These are phyloP conservation scores for Parnassius smintheus DNA, from an alignment of 2,888 invertebrate genomes.

Conservation along the genomic window DNA sequence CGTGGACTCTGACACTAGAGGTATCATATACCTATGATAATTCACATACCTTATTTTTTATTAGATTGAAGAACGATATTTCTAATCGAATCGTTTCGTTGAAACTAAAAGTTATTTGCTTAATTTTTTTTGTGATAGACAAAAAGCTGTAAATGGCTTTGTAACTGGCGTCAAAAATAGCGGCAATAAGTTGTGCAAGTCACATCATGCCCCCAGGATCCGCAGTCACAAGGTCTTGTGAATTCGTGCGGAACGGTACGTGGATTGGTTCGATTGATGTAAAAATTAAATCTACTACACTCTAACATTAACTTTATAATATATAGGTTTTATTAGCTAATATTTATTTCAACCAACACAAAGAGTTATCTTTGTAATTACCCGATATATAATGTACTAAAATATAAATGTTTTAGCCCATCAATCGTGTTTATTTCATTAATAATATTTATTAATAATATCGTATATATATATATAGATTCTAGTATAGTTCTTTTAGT, in stretches of 20 bases:
- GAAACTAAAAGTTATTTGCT: constrained; percentile 27
- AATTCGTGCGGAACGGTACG: constrained; percentile 67
- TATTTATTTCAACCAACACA: no score
- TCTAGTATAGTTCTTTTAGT: no score
- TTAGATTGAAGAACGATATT: constrained; percentile 14
- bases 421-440: no score
- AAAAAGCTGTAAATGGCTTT: constrained; percentile 29
- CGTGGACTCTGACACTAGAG: constrained; percentile 38
- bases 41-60: constrained; percentile 12
- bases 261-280: constrained; percentile 44
- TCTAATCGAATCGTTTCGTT: constrained; percentile 14
- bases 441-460: no score
- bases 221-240: constrained; percentile 58
- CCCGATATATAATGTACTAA: neutral
- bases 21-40: constrained; percentile 37
- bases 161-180: constrained; percentile 52
- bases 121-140: constrained; percentile 16
- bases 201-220: constrained; percentile 70
- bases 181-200: constrained; percentile 67
- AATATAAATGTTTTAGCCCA: no score
- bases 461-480: no score
- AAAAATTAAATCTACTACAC: constrained; percentile 35
- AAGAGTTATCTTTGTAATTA: neutral
- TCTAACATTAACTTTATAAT: constrained; percentile 4
- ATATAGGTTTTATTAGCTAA: neutral